Conservation (phyloP, 2,888 invertebrate genomes). For the Lycocerus yunnanus region DNA sequence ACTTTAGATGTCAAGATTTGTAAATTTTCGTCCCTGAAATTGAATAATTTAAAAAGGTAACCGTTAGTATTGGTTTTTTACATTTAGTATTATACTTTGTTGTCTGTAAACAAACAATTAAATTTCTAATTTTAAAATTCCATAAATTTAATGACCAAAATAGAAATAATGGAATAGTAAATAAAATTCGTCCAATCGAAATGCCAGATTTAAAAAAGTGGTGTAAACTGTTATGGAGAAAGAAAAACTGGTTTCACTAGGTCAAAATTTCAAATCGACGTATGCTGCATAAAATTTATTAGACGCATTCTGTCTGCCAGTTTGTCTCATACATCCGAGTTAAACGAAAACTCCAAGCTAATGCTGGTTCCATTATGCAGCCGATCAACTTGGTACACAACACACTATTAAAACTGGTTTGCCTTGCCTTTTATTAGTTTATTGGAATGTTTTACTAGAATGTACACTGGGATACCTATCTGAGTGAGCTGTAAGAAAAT, state of each 20-base stretch:
- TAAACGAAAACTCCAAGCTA: background rate
- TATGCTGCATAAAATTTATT: background rate
- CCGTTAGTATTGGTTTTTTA: background rate
- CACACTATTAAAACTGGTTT: constrained; percentile 20
- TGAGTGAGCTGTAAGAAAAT: background rate
- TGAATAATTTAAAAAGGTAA: background rate
- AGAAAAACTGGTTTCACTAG: background rate
- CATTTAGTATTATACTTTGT: background rate
- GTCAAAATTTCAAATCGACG: background rate
- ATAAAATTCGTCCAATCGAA: background rate
- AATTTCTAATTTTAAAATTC: background rate
- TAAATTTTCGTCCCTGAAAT: background rate
- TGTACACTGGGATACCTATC: background rate
- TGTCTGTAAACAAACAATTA: background rate
- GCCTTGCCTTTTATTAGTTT: constrained; percentile 18
- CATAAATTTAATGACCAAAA: background rate
- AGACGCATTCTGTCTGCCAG: background rate
- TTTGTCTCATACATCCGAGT: background rate
- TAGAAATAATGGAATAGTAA: background rate
- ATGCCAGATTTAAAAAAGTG: background rate
- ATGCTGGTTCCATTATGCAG: constrained; percentile 8
- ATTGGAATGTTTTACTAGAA: constrained; percentile 11
- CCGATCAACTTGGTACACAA: background rate
- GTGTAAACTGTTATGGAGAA: background rate
- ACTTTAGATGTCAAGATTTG: background rate